Evolutionary conservation across 2,888 invertebrate species (phyloP), one percentile per base, ranked within the genome.

Genomic region (Nesidiocoris tenuis): DNA sequence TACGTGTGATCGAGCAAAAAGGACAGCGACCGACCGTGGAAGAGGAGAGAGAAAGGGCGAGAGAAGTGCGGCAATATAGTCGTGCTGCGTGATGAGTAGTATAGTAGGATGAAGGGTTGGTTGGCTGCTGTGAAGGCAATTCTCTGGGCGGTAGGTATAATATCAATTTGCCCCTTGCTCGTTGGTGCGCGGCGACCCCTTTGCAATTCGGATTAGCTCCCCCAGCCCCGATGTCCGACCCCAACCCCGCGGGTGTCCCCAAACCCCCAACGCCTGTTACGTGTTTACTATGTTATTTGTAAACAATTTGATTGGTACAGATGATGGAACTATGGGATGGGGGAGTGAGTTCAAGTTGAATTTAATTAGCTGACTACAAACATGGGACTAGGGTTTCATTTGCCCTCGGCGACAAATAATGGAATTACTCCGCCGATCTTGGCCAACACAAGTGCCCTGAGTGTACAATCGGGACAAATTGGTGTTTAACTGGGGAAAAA

Each of bases 231-330:
- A 7, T 17, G 39, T 3, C 12, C 5, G 3, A 3, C 39, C 39
- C 39, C 3, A 39, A 39, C 39, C 39, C 39, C n/a, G n/a, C n/a
- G n/a, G n/a, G n/a, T n/a, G n/a, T n/a, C n/a, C 39, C 39, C 39
- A 39, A 39, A 39, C 39, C 39, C 39, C 39, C 39, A 39, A 39
- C 39, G 39, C 39, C 39, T 39, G 67, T 19, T 67, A 54, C 22
- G 67, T 67, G 67, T 55, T 67, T 67, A 67, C 67, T 22, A 12
- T 19, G 67, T 67, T 67, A 67, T 67, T 67, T 67, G 67, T 67
- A 56, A 56, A 39, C 67, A 67, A 67, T 67, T 67, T 67, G 21
- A 67, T 55, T 39, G 39, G 39, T 39, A 39, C 39, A 39, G 39
- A 39, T 39, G 39, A 39, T 39, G 39, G 39, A 39, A 39, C 39